Conservation (phyloP, 2,888 invertebrate genomes). For the Octodonta nipae region DNA sequence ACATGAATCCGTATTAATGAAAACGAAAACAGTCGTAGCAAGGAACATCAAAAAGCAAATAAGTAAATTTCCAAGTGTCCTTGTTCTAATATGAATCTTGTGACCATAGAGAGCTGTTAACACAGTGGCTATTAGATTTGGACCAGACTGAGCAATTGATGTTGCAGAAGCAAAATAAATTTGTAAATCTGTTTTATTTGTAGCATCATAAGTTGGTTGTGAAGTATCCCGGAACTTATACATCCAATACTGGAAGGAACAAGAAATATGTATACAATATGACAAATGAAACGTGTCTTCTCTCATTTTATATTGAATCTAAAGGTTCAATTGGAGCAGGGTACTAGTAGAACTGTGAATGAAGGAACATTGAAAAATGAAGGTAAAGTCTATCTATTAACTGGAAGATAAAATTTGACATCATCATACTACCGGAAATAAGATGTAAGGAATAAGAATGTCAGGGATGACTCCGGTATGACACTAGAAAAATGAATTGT, state of each 20-base stretch:
- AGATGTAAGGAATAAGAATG: too few species aligned
- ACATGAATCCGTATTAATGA: constrained; percentile 13
- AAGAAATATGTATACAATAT: too few species aligned
- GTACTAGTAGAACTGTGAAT: too few species aligned
- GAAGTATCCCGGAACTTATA: constrained; percentile 10
- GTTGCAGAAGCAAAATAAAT: constrained; percentile 6
- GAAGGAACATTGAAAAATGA: too few species aligned
- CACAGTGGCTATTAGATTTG: constrained; percentile 11
- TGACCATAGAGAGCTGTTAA: constrained; percentile 11
- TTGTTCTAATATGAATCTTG: constrained; percentile 9
- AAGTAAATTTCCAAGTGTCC: constrained; percentile 7
- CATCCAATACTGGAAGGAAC: constrained; percentile 12
- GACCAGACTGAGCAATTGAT: constrained; percentile 4
- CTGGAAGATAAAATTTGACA: too few species aligned
- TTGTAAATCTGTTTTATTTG: constrained; percentile 8
- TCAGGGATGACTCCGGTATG: too few species aligned
- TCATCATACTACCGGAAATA: too few species aligned
- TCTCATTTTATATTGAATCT: too few species aligned
- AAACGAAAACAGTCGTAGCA: constrained; percentile 7
- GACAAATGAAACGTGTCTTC: too few species aligned
- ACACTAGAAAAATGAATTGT: too few species aligned
- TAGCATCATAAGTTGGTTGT: constrained; percentile 4
- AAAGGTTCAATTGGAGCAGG: too few species aligned
- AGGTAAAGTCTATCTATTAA: too few species aligned
- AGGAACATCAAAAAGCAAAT: constrained; percentile 4